Evolutionary conservation across 2,888 invertebrate species (phyloP), one percentile per base, ranked within the genome.

Genomic region (Mimas tiliae): DNA sequence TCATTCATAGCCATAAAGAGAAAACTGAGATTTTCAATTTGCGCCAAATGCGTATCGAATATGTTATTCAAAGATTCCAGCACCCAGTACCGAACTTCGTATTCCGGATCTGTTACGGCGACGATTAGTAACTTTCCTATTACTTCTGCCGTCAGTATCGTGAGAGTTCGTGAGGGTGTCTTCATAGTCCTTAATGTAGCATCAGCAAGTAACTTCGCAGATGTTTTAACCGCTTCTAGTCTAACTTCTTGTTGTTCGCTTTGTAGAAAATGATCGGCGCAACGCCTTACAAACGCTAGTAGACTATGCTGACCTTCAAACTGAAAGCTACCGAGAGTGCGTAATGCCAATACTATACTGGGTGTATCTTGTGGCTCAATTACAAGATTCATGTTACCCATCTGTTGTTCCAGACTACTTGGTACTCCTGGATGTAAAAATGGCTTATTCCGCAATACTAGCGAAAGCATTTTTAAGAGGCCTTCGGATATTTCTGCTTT

Each of bases 1-100:
- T 99, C 99, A 89, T 99, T 98, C 88, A 99, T 95, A 0, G 98
- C 98, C 67, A 99, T 97, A 81, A 99, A 98, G 11, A 99, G 94
- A 0, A 98, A 97, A 75, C 97, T 97, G 11, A 99, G 91, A 73
- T 98, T 99, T 89, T 99, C 99, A 0, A 99, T 97, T 90, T 99
- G 99, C 0, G 99, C 99, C 66, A 99, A 91, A 86, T 99, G 98
- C 38, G 96, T 96, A 83, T 99, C 98, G 87, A 99, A 99, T 21
- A 97, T 96, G 71, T 97, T 96, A 82, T 98, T 97, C 27, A 99
- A 93, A 0, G 98, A 98, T 69, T 97, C 96, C 34, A 99, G 91
- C 0, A 99, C 99, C 93, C 98, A 97, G 79, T 97, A 96, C 8
- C 99, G 95, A 0, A 99, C 99, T 87, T 98, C 98, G 51, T 98